Base-by-base conservation (phyloP, 2,888 invertebrate species). In the Colletes collaris region DNA sequence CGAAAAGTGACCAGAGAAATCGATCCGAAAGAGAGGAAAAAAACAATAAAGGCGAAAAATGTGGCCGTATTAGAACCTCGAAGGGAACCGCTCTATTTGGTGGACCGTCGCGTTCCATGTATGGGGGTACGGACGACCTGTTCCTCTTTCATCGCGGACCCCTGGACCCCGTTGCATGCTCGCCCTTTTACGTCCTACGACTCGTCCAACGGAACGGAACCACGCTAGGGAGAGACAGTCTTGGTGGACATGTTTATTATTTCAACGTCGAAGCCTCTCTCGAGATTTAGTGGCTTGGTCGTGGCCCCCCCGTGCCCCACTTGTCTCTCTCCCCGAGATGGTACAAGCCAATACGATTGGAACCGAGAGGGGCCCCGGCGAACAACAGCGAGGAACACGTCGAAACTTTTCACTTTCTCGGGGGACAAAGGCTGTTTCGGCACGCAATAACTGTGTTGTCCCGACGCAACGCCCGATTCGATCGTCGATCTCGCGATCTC, bases 191-290 rank as follows among this genome's bases (percentile, higher is more conserved):
- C 82, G 82, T 81, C 75, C 62, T 78, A 62, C 75, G 75, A 27
- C 71, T 83, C 72, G 83, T 79, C 83, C 60, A 76, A 67, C 66
- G 79, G 69, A 79, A 65, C 63, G 71, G 82, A 81, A 59, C 69
- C 77, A 60, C 67, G 70, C 72, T 74, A 79, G 74, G 81, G 81
- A 83, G 78, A 82, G 82, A 82, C 79, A 81, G 72, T 75, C 76
- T 64, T 76, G 76, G 76, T 86, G 82, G 86, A 87, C 86, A 87
- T 87, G 87, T 87, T 87, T 87, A 87, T 87, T 87, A 87, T 84
- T 84, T 87, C 81, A 82, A 77, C 79, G 84, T 82, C 82, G 80
- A 83, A 84, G 80, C 75, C 81, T 86, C 86, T 83, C 62, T 64
- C 44, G 76, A 87, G 85, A 87, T 87, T 87, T 87, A 86, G 87